Conservation (phyloP, 2,888 invertebrate species). For the Aplocera efformata region DNA sequence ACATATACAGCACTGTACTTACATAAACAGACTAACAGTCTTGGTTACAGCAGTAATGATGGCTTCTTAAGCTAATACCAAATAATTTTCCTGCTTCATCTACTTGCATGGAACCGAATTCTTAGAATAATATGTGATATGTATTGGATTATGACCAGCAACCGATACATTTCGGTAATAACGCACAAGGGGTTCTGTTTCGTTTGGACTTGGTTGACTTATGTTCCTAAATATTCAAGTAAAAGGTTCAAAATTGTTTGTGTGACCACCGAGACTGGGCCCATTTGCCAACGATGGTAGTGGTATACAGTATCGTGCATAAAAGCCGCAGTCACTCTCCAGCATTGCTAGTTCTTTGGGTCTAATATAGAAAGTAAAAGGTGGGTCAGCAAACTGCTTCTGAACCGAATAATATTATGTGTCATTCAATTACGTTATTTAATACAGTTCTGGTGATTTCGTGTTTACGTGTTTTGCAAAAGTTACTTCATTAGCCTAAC, state of each 20-base stretch:
- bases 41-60: no score
- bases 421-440: constrained; percentile 46
- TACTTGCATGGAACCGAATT: constrained; percentile 16
- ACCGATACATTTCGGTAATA: constrained; percentile 42
- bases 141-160: constrained; percentile 39
- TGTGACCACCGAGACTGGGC: constrained; percentile 35
- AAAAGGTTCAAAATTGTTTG: constrained; percentile 53
- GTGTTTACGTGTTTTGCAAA: constrained; percentile 19
- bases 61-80: no score
- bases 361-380: constrained; percentile 70
- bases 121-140: constrained; percentile 41
- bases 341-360: constrained; percentile 68
- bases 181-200: constrained; percentile 32
- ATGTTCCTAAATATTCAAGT: constrained; percentile 28
- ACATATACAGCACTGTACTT: no score
- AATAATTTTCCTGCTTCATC: constrained; percentile 41
- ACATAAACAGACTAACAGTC: no score
- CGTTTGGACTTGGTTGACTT: constrained; percentile 18
- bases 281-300: constrained; percentile 60
- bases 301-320: constrained; percentile 64
- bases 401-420: constrained; percentile 26
- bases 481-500: constrained; percentile 15
- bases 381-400: constrained; percentile 62
- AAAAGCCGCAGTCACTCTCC: constrained; percentile 76
- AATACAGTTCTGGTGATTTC: constrained; percentile 33